Percentiles rank a stretch among this genome's conserved stretches.
phyloP scores from a whole-genome alignment of 1,140 invertebrate genomes.

The Drosophila paulistorum region DNA sequence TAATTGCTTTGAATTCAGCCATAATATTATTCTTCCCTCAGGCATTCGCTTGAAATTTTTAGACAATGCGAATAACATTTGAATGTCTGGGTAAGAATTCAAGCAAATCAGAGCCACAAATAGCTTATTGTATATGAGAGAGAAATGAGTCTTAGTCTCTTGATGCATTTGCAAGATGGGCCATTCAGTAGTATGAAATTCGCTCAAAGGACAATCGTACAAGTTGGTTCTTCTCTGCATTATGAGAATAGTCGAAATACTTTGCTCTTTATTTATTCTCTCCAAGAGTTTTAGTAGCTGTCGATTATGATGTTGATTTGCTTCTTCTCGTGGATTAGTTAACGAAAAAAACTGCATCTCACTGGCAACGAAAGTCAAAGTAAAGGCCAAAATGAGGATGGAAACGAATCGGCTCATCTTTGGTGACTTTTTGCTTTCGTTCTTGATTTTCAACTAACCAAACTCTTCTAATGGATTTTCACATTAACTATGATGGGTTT shows the following conservation, averaged over 20 bases:
- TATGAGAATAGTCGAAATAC: conserved; percentile 28
- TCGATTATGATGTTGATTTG: neutral
- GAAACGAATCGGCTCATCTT: neutral
- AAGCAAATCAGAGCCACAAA: conserved; percentile 39
- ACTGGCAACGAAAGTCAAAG: neutral
- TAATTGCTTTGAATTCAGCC: neutral
- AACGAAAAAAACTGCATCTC: neutral
- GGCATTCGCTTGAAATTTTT: conserved; percentile 35
- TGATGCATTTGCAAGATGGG: conserved; percentile 44
- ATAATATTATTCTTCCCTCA: conserved; percentile 43
- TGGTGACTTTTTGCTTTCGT: neutral
- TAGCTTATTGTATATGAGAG: neutral
- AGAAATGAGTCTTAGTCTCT: conserved; percentile 5
- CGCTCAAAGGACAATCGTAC: conserved; percentile 12
- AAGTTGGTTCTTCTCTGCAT: conserved; percentile 32
- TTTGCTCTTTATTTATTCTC: conserved; percentile 31
- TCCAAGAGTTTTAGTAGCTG: neutral
- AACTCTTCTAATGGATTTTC: neutral
- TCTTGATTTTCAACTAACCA: neutral
- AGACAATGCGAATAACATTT: conserved; percentile 30
- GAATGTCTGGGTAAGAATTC: conserved; percentile 11
- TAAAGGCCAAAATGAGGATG: neutral
- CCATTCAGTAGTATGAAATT: conserved; percentile 26
- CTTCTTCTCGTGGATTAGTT: neutral
- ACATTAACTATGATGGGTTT: neutral